A percentile compares a stretch with the other conserved stretches of the same genome.
Conservation (phyloP, 2,797 vertebrate genomes). For the Morus bassanus region DNA sequence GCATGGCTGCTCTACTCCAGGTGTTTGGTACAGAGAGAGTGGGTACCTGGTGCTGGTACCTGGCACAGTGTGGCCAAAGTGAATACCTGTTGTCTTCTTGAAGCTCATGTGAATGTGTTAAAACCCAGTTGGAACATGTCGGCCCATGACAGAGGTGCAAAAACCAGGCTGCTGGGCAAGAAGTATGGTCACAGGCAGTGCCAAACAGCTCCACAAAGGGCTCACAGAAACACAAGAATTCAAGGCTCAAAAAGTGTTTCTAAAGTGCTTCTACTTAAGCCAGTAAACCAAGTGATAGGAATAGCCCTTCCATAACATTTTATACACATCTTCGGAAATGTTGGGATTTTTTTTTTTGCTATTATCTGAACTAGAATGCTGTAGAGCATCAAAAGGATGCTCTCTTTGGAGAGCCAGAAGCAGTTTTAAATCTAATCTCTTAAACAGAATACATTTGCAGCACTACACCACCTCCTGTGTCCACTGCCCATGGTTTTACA, state of each 20-base stretch:
- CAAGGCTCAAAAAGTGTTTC: not conserved
- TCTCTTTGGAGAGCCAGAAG: not conserved
- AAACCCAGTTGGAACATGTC: not conserved
- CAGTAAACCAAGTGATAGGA: not conserved
- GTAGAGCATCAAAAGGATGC: not conserved
- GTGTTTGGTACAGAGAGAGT: constrained; percentile 3
- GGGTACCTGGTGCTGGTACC: not conserved
- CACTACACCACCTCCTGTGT: not conserved
- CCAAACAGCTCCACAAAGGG: not conserved
- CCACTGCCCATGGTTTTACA: not conserved
- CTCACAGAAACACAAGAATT: not conserved
- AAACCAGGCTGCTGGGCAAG: not conserved
- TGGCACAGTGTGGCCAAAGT: not conserved
- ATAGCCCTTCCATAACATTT: not conserved
- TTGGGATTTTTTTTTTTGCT: not conserved
- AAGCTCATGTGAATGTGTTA: not conserved
- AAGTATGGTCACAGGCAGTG: not conserved
- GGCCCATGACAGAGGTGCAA: not conserved
- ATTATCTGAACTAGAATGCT: not conserved
- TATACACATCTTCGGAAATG: not conserved
- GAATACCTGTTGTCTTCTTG: not conserved
- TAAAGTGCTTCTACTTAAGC: not conserved
- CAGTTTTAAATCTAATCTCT: not conserved
- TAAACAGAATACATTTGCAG: not conserved
- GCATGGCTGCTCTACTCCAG: constrained; percentile 21